Conservation (phyloP, 2,113 vertebrate genomes). For the Petaurus breviceps region DNA sequence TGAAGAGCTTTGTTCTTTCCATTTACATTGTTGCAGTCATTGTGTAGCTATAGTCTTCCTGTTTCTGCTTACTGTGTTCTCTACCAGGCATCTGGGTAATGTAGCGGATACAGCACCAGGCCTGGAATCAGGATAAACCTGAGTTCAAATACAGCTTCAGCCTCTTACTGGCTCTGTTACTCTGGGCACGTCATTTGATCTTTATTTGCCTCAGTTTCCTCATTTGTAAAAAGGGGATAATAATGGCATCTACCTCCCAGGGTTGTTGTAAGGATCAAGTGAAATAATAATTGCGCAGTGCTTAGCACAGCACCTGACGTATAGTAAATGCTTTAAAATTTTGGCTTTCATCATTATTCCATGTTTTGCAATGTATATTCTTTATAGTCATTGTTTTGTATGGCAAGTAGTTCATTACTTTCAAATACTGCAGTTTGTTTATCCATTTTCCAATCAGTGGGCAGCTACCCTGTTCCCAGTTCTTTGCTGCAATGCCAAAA, state of each 20-base stretch:
- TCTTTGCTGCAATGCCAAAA: not conserved
- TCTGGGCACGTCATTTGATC: not conserved
- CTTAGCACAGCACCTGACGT: accelerated
- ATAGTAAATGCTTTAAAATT: accelerated
- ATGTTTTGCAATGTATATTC: not conserved
- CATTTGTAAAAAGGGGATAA: not conserved
- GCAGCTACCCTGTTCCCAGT: not conserved
- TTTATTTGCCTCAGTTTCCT: not conserved
- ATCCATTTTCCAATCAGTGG: not conserved
- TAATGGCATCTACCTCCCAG: accelerated
- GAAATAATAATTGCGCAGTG: no score
- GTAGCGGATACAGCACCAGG: no score
- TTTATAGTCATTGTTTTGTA: not conserved
- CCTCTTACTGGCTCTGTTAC: not conserved
- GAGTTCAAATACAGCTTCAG: not conserved
- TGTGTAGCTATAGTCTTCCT: not conserved
- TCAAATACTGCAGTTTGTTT: not conserved
- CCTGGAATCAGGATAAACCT: not conserved
- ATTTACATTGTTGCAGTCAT: not conserved
- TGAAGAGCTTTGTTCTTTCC: not conserved
- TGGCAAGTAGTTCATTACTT: not conserved
- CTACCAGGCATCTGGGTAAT: not conserved
- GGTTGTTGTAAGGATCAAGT: not conserved
- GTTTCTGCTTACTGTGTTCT: not conserved
- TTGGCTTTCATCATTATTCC: not conserved